Evolutionary conservation across 2,888 invertebrate species (phyloP).

Genomic region (Mythimna ferrago): DNA sequence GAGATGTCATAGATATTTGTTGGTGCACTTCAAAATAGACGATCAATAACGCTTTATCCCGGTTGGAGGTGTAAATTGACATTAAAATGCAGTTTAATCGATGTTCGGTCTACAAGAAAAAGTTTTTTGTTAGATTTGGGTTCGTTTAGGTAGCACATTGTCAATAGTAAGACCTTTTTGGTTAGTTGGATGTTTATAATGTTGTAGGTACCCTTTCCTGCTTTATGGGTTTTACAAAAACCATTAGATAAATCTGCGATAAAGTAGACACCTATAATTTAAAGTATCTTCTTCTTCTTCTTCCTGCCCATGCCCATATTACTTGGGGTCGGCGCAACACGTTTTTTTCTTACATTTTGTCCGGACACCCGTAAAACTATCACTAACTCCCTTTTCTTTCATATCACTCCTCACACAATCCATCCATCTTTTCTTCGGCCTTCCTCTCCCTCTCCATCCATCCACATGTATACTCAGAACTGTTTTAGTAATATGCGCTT

Average conservation of each 20-base stretch:
- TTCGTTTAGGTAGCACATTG: constrained; percentile 57
- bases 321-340: too few relatives aligned
- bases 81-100: constrained; percentile 70
- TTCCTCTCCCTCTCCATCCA: too few relatives aligned
- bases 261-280: neutral
- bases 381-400: too few relatives aligned
- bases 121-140: constrained; percentile 42
- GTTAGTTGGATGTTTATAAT: constrained; percentile 3
- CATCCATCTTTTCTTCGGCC: too few relatives aligned
- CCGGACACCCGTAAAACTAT: too few relatives aligned
- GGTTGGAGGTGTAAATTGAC: constrained; percentile 71
- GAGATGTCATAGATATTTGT: constrained; percentile 54
- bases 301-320: too few relatives aligned
- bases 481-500: too few relatives aligned
- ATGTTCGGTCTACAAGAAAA: constrained; percentile 54
- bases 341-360: too few relatives aligned
- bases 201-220: neutral
- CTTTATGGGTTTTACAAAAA: neutral
- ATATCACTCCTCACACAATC: too few relatives aligned
- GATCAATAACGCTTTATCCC: constrained; percentile 62
- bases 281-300: too few relatives aligned
- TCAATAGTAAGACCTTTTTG: constrained; percentile 18
- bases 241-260: neutral
- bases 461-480: too few relatives aligned
- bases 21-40: constrained; percentile 59